Base-by-base conservation (phyloP, 2,797 vertebrate genomes). In the Zalophus californianus region DNA sequence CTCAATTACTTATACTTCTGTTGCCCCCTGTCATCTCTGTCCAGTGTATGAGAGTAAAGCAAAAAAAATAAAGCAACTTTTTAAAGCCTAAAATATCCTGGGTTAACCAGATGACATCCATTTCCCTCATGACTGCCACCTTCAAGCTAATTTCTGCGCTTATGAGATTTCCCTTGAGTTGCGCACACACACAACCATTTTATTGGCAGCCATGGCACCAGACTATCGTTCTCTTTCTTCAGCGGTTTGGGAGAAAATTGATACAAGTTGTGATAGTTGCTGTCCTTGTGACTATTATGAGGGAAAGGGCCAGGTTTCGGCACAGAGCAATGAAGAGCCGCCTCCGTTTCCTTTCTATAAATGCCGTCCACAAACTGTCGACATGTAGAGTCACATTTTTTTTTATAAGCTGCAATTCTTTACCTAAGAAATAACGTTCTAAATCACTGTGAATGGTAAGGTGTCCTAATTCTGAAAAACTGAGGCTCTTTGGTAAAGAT, bases 401-500 rank as follows among this genome's bases (percentile, higher is more conserved):
- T 62, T 87, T 91, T 62, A 35, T 25, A n/a, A 96, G 54, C 14
- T 58, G 48, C 12, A 72, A n/a, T 11, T 7, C 32, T 62, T 91
- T 70, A 68, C 32, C 13, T 48, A 62, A 29, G 48, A 66, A 18
- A 38, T 16, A 68, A 89, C 35, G 91, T 52, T 86, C n/a, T 62
- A 62, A 78, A 50, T 90, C 38, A 79, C 44, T 72, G 41, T 68
- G 54, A 38, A 86, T 14, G 44, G 44, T 50, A 52, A 50, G 27
- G 82, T 54, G 50, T 44, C 35, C 23, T 32, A 79, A 78, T 60
- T 94, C 23, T 70, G 82, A 97, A 86, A 94, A 77, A 32, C 20
- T 44, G n/a, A 93, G 41, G 52, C 16, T 94, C 58, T 77, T 50
- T 54, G 38, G n/a, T 68, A 52, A 94, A 91, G 78, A 75, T 6